phyloP scores from a whole-genome alignment of 2,113 vertebrate species.

The Brachionichthys hirsutus region DNA sequence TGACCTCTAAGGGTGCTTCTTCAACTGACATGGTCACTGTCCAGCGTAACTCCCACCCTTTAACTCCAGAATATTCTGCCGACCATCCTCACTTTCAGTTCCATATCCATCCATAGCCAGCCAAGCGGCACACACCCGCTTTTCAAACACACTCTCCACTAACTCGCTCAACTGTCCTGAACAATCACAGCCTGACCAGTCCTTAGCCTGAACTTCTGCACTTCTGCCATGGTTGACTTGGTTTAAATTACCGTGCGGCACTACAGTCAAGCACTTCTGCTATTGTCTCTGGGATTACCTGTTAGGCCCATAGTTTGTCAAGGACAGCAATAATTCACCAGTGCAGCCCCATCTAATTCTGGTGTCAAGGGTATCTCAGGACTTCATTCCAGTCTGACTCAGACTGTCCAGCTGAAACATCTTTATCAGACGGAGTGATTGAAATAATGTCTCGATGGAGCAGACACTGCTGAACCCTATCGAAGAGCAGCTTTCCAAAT shows the following conservation, averaged over 20 bases:
- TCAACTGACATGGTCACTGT: too few species aligned
- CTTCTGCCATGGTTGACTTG: constrained; percentile 29
- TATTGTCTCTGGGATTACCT: constrained; percentile 64
- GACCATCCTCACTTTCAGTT: not conserved
- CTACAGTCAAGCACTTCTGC: constrained; percentile 18
- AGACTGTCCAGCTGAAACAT: constrained; percentile 56
- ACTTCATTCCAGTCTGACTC: constrained; percentile 51
- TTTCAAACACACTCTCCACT: not conserved
- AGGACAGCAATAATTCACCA: constrained; percentile 58
- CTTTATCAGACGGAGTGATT: constrained; percentile 41
- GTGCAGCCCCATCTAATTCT: constrained; percentile 38
- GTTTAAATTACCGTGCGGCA: constrained; percentile 28
- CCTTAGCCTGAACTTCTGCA: not conserved
- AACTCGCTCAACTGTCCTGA: not conserved
- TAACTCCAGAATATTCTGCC: not conserved
- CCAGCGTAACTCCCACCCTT: too few species aligned
- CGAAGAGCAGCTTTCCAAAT: constrained; percentile 23
- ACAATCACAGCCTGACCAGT: not conserved
- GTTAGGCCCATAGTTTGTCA: constrained; percentile 56
- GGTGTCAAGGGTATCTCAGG: constrained; percentile 13
- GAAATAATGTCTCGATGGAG: constrained; percentile 36
- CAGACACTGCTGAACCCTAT: constrained; percentile 17
- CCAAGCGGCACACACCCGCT: not conserved
- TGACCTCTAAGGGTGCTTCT: too few species aligned
- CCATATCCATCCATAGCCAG: constrained; percentile 5